Conservation (phyloP, 2,113 vertebrate genomes). For the Grammomys surdaster region DNA sequence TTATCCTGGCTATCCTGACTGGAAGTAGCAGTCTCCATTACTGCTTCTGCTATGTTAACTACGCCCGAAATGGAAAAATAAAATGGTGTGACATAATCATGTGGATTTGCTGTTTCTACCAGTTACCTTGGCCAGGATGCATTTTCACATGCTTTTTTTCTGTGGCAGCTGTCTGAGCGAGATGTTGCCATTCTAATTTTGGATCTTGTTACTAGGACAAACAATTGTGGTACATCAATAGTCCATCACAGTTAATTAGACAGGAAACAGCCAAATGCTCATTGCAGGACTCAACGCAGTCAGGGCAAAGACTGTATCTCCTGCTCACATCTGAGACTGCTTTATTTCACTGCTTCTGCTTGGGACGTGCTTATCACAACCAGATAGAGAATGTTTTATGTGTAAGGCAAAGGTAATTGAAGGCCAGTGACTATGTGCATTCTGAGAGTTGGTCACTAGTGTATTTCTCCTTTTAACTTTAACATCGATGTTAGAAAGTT, state of each 20-base stretch:
- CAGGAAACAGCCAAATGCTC: constrained; percentile 95
- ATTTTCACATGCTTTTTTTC: constrained; percentile 88
- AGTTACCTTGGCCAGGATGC: constrained; percentile 83
- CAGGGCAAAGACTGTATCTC: constrained; percentile 88
- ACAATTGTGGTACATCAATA: constrained; percentile 97
- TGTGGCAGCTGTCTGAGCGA: constrained; percentile 94
- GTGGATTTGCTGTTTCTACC: constrained; percentile 88
- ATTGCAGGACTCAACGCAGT: constrained; percentile 90
- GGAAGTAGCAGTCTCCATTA: constrained; percentile 86
- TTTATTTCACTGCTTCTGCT: constrained; percentile 73
- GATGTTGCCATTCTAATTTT: constrained; percentile 94
- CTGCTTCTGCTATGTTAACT: constrained; percentile 86
- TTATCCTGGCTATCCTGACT: constrained; percentile 86
- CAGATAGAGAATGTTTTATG: constrained; percentile 76
- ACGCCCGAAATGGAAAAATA: constrained; percentile 86
- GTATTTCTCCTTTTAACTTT: constrained; percentile 70
- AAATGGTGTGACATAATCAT: constrained; percentile 87
- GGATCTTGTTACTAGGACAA: constrained; percentile 98
- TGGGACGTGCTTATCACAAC: constrained; percentile 61
- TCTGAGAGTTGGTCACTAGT: constrained; percentile 64
- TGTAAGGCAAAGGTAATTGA: constrained; percentile 51
- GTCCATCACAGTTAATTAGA: constrained; percentile 99
- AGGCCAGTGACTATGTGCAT: background rate
- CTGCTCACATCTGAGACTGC: constrained; percentile 82
- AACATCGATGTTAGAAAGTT: constrained; percentile 26